Evolutionary conservation across 1,140 invertebrate genomes (phyloP).

Genomic region (Orius insidiosus): DNA sequence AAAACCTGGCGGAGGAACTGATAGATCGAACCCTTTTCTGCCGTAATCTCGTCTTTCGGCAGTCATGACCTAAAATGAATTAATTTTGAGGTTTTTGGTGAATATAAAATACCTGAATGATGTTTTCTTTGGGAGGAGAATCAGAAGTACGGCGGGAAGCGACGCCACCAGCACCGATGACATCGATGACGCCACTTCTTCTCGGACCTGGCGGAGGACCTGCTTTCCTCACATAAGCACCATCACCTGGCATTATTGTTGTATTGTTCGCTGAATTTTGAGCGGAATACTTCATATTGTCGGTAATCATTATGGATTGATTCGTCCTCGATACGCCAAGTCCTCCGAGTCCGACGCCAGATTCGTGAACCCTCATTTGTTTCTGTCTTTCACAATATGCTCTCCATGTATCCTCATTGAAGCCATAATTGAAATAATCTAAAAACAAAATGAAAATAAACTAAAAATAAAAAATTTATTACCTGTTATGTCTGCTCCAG

Average conservation of each 20-base stretch:
- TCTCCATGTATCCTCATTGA: slow-evolving; percentile 96
- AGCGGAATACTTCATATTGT: too few species aligned
- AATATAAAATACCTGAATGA: slow-evolving; percentile 44
- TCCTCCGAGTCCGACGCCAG: slow-evolving; percentile 44
- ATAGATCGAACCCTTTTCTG: slow-evolving; percentile 32
- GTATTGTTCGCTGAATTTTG: background rate
- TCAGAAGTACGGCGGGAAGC: slow-evolving; percentile 28
- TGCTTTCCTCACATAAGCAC: slow-evolving; percentile 17
- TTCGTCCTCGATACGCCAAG: slow-evolving; percentile 14
- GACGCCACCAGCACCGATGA: slow-evolving; percentile 33
- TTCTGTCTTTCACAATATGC: slow-evolving; percentile 94
- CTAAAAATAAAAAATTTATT: slow-evolving; percentile 8
- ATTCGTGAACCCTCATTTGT: slow-evolving; percentile 63
- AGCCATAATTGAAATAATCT: slow-evolving; percentile 97
- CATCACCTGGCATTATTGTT: too few species aligned
- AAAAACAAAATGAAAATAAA: slow-evolving; percentile 17
- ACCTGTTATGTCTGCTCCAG: slow-evolving; percentile 85
- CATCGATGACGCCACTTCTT: slow-evolving; percentile 49
- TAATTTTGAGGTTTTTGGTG: background rate
- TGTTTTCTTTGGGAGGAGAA: slow-evolving; percentile 51
- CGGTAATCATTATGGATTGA: too few species aligned
- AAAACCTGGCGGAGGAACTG: slow-evolving; percentile 33
- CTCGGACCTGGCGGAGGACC: slow-evolving; percentile 43
- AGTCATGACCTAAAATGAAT: slow-evolving; percentile 55
- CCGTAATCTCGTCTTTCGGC: slow-evolving; percentile 70